A percentile compares a stretch with the other conserved stretches of the same genome.
Conservation (phyloP, 2,797 vertebrate genomes). For the Arvicola amphibius region DNA sequence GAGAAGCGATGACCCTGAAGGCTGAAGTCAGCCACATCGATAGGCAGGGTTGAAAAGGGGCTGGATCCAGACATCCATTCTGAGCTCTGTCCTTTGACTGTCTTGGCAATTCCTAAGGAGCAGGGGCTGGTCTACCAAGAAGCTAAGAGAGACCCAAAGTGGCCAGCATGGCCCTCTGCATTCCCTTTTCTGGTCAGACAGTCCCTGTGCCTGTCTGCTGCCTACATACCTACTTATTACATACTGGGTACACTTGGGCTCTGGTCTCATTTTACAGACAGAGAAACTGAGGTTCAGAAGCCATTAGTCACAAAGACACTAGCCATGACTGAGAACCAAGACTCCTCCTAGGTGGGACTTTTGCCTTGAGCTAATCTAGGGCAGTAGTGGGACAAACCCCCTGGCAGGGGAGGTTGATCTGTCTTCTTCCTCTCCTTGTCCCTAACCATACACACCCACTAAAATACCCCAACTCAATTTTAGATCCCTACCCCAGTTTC, state of each 20-base stretch:
- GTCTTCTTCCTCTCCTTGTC: background rate
- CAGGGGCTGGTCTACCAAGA: background rate
- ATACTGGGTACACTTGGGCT: rapidly evolving
- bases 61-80: background rate
- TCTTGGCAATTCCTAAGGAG: background rate
- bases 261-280: background rate
- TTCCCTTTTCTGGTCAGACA: background rate
- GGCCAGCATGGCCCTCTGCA: background rate
- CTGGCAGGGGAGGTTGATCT: rapidly evolving
- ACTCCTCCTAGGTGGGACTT: rapidly evolving
- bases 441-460: background rate
- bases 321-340: background rate
- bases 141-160: background rate
- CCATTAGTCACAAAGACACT: background rate
- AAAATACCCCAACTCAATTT: background rate
- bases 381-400: background rate
- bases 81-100: background rate
- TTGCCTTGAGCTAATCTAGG: background rate
- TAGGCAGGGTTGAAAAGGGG: background rate
- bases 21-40: background rate
- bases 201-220: background rate
- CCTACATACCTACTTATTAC: background rate
- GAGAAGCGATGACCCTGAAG: background rate
- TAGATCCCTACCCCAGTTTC: background rate
- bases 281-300: background rate